Conservation (phyloP, 1,140 invertebrate genomes). For the Drosophila serrata region DNA sequence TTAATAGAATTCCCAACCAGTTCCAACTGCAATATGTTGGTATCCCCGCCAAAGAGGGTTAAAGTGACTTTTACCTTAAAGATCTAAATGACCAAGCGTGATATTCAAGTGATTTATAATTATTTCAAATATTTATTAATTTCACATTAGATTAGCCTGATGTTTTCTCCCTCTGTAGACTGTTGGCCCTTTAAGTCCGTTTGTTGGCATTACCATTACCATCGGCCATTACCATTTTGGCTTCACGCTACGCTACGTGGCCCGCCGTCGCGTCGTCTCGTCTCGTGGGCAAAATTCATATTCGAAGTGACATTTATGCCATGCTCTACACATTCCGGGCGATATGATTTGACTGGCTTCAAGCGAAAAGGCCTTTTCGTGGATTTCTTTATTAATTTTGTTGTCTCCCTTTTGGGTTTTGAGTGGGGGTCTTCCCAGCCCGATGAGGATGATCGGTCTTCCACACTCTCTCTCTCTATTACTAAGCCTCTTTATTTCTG, state of each 20-base stretch:
- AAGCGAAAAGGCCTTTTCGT: conserved; percentile 48
- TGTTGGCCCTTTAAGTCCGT: conserved; percentile 20
- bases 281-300: conserved; percentile 68
- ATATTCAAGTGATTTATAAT: not conserved
- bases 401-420: not conserved
- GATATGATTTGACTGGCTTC: conserved; percentile 73
- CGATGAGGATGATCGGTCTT: conserved; percentile 32
- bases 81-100: too few relatives aligned
- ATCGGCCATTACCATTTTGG: conserved; percentile 48
- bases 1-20: not conserved
- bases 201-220: conserved; percentile 43
- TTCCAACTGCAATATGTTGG: not conserved
- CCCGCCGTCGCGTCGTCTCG: conserved; percentile 53
- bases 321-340: conserved; percentile 81
- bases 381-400: conserved; percentile 34
- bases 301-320: conserved; percentile 82
- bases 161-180: conserved; percentile 4
- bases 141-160: not conserved
- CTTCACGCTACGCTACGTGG: conserved; percentile 74
- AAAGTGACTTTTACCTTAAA: too few relatives aligned
- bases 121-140: not conserved
- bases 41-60: accelerated
- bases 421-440: conserved; percentile 21
- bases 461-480: not conserved
- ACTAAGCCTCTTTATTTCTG: conserved; percentile 33